A percentile compares a stretch with the other conserved stretches of the same genome.
Evolutionary conservation across 2,888 invertebrate genomes (phyloP).

Genomic region (Acheta domesticus): DNA sequence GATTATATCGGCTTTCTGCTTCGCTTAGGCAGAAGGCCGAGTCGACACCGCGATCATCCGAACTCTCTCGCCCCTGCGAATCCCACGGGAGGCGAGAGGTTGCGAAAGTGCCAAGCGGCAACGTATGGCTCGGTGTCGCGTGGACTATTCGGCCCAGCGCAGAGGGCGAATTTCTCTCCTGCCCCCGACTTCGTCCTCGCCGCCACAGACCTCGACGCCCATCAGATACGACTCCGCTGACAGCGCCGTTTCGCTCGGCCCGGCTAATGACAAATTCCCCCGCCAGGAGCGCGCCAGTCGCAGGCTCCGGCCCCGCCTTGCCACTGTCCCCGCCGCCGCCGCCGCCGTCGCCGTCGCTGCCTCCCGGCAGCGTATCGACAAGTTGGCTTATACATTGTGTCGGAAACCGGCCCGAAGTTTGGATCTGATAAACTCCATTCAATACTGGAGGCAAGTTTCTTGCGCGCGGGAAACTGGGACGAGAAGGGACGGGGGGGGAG

Average conservation of each 20-base stretch:
- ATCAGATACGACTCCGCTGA: slow-evolving; percentile 9
- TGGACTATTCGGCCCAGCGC: too few relatives aligned
- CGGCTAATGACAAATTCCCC: background rate
- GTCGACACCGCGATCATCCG: too few relatives aligned
- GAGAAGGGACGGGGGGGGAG: background rate
- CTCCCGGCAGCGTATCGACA: slow-evolving; percentile 18
- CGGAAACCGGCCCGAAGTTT: slow-evolving; percentile 1
- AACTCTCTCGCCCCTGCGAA: too few relatives aligned
- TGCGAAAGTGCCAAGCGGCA: too few relatives aligned
- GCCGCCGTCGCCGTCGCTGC: background rate
- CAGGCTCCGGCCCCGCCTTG: background rate
- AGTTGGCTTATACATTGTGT: slow-evolving; percentile 18
- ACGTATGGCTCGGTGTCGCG: too few relatives aligned
- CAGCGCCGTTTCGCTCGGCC: background rate
- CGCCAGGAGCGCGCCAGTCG: slow-evolving; percentile 1
- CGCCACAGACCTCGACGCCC: background rate
- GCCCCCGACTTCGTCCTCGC: background rate
- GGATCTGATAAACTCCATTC: slow-evolving; percentile 11
- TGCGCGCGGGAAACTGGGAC: background rate
- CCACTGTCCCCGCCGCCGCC: background rate
- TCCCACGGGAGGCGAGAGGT: too few relatives aligned
- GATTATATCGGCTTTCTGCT: too few relatives aligned
- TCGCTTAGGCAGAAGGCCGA: too few relatives aligned
- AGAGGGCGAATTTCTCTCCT: too few relatives aligned
- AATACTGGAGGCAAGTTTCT: slow-evolving; percentile 18